These are phyloP conservation scores for Labroides dimidiatus DNA, from an alignment of 2,797 vertebrate species.

Conservation along the genomic window DNA sequence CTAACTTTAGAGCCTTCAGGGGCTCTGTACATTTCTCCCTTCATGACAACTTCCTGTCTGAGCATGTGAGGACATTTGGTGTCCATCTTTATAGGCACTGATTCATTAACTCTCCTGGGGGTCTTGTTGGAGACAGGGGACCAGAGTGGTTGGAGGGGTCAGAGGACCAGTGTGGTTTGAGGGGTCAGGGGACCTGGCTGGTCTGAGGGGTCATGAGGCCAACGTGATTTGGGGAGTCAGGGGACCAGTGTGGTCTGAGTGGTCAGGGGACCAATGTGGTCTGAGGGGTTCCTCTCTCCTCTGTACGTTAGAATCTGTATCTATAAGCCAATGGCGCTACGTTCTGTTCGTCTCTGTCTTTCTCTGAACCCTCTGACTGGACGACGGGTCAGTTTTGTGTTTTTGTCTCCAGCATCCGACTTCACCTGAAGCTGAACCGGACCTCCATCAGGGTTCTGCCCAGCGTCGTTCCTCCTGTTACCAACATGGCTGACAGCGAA, in stretches of 20 bases:
- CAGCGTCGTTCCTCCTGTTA: background rate
- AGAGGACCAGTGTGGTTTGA: background rate
- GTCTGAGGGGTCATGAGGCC: background rate
- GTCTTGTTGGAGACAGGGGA: too few relatives aligned
- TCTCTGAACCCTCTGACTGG: constrained; percentile 21
- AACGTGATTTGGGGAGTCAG: too few relatives aligned
- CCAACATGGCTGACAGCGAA: constrained; percentile 1
- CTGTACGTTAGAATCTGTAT: too few relatives aligned
- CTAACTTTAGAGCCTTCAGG: too few relatives aligned
- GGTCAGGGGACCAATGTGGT: too few relatives aligned
- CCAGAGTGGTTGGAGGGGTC: too few relatives aligned
- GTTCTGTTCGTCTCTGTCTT: background rate
- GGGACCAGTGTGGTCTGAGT: too few relatives aligned
- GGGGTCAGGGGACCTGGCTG: too few relatives aligned
- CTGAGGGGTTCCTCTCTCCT: background rate
- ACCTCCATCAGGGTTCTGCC: background rate
- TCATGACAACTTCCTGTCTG: too few relatives aligned
- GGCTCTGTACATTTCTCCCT: too few relatives aligned
- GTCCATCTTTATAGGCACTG: background rate
- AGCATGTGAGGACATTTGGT: background rate
- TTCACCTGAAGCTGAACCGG: constrained; percentile 24
- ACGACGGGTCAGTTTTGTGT: background rate
- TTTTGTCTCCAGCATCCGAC: background rate
- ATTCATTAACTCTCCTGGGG: background rate
- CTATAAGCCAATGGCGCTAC: too few relatives aligned